phyloP scores from a whole-genome alignment of 2,888 invertebrate species.

The Troides aeacus region DNA sequence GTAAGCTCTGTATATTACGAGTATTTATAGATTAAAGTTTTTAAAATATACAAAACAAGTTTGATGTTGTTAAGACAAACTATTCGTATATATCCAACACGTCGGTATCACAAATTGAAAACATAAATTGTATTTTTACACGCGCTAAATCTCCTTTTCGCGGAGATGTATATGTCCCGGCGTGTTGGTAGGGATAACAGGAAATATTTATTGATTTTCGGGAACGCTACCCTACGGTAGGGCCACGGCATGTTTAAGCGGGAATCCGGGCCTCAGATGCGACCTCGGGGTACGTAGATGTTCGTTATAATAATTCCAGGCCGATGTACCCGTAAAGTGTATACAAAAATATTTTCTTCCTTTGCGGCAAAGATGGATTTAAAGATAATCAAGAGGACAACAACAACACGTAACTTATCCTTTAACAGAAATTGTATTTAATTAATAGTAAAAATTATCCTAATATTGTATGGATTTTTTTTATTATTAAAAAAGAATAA shows the following conservation, averaged over 20 bases:
- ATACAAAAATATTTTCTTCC: slow-evolving; percentile 9
- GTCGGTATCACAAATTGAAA: background rate
- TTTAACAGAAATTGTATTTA: no score
- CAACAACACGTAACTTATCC: background rate
- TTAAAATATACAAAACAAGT: no score
- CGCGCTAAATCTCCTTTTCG: slow-evolving; percentile 16
- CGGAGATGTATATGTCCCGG: slow-evolving; percentile 3
- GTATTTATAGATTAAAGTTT: no score
- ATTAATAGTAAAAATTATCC: no score
- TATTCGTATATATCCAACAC: background rate
- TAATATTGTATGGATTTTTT: no score
- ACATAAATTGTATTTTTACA: background rate
- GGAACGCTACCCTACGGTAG: slow-evolving; percentile 20
- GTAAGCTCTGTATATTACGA: no score
- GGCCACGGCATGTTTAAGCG: slow-evolving; percentile 15
- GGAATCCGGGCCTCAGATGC: slow-evolving; percentile 22
- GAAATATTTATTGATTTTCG: slow-evolving; percentile 27
- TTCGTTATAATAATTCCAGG: slow-evolving; percentile 24
- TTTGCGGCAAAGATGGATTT: background rate
- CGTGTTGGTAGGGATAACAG: slow-evolving; percentile 18
- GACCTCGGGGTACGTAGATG: slow-evolving; percentile 21
- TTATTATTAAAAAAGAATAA: no score
- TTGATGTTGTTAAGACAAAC: no score
- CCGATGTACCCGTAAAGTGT: slow-evolving; percentile 7
- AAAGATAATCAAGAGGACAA: background rate